These are phyloP conservation scores for Julus scandinavius DNA, from an alignment of 2,888 invertebrate genomes.

Conservation along the genomic window DNA sequence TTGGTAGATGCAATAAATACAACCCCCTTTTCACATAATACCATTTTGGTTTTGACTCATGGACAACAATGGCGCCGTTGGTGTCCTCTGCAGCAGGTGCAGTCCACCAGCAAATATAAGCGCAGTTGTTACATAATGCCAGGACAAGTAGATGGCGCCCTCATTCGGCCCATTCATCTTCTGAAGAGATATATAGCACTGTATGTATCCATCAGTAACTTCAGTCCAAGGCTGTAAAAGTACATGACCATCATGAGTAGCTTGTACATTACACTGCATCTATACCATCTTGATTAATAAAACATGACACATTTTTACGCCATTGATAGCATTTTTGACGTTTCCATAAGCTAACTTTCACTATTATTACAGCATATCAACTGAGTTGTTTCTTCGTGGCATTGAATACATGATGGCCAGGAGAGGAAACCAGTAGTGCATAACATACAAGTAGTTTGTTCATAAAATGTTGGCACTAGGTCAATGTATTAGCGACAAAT, in stretches of 20 bases:
- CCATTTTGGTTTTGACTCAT: background rate
- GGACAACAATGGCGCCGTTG: constrained; percentile 26
- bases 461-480: background rate
- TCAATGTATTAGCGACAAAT: background rate
- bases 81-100: constrained; percentile 1
- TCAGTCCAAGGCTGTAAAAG: too few relatives aligned
- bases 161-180: background rate
- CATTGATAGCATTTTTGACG: too few relatives aligned
- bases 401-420: background rate
- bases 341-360: too few relatives aligned
- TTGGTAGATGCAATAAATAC: background rate
- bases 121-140: background rate
- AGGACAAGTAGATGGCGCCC: background rate
- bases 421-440: background rate
- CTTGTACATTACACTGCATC: too few relatives aligned
- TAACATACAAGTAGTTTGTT: background rate
- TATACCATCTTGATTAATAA: too few relatives aligned
- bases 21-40: background rate
- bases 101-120: background rate
- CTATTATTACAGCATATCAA: too few relatives aligned
- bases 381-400: too few relatives aligned
- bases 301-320: too few relatives aligned
- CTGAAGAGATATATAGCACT: too few relatives aligned
- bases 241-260: too few relatives aligned
- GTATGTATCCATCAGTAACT: too few relatives aligned